Evolutionary conservation across 2,888 invertebrate species (phyloP).

Genomic region (Argyra leucocephala): DNA sequence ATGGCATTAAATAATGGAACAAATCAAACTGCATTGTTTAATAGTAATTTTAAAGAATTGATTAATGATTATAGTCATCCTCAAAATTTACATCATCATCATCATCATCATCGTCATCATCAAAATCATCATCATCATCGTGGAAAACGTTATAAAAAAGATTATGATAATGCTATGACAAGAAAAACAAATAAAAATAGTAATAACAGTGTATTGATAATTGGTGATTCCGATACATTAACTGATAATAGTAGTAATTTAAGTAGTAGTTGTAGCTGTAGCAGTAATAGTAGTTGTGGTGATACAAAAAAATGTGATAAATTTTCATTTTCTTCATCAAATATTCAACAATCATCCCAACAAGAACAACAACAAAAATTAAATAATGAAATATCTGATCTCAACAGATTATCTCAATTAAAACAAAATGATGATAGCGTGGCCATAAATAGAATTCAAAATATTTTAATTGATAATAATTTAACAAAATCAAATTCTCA

Average conservation of each 20-base stretch:
- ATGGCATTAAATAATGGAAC: neutral
- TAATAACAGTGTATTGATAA: neutral
- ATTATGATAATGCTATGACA: neutral
- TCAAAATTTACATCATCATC: neutral
- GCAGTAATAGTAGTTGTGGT: neutral
- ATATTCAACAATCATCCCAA: neutral
- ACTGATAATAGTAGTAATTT: neutral
- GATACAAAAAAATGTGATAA: neutral
- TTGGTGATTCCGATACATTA: neutral
- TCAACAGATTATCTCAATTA: neutral
- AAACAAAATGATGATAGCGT: neutral
- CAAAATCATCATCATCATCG: neutral
- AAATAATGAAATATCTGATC: neutral
- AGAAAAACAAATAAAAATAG: neutral
- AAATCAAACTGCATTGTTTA: neutral
- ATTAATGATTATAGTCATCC: neutral
- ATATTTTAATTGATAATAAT: neutral
- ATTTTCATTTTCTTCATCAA: neutral
- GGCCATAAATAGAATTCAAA: neutral
- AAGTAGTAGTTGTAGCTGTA: neutral
- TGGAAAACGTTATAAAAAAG: neutral
- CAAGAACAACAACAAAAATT: neutral
- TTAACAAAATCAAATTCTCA: neutral
- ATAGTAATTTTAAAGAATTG: neutral
- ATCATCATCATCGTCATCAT: neutral